Base-by-base conservation (phyloP, 2,797 vertebrate genomes). In the Fundulus diaphanus region DNA sequence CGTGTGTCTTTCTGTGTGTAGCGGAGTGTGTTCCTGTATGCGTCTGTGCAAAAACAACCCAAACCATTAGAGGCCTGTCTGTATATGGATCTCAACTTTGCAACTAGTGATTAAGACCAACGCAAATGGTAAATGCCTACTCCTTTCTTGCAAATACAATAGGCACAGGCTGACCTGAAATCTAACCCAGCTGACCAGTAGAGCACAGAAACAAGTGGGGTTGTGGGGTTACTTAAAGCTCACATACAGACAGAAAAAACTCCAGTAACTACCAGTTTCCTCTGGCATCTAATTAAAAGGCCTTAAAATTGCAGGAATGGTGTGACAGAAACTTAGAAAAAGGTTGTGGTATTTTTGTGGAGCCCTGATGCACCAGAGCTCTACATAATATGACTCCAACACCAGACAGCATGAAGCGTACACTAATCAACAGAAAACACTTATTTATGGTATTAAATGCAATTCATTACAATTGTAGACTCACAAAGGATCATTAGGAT, bases 31-130 rank as follows among this genome's bases (percentile, higher is more conserved):
- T 79, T 37, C 76, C 18, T 70, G 44, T 77, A 48, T 68, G 68
- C 37, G 33, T 72, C 56, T 74, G 68, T 74, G 42, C 61, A 81
- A 75, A 79, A 87, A 86, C 81, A 77, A 74, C 57, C 68, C 40
- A 73, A 66, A 67, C 65, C 78, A 85, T 88, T 72, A 79, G 33
- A 83, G 48, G 18, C 52, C 68, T 74, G 3, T 82, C 51, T 86
- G 31, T 42, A 56, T 70, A 56, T 69, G 44, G 51, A 87, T 71
- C 56, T 76, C 31, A 27, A 42, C 49, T 68, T 29, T 13, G 27
- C 52, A 56, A 56, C 27, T 29, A 16, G n/a, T 56, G 27, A 4
- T 12, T 56, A 56, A 54, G n/a, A 13, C 3, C 54, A 29, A 29
- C 4, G 29, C 3, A 16, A 8, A 12, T 56, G 12, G 9, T n/a